Evolutionary conservation across 2,797 vertebrate genomes (phyloP), one percentile per base, ranked within the genome.

Genomic region (Intellagama lesueurii): DNA sequence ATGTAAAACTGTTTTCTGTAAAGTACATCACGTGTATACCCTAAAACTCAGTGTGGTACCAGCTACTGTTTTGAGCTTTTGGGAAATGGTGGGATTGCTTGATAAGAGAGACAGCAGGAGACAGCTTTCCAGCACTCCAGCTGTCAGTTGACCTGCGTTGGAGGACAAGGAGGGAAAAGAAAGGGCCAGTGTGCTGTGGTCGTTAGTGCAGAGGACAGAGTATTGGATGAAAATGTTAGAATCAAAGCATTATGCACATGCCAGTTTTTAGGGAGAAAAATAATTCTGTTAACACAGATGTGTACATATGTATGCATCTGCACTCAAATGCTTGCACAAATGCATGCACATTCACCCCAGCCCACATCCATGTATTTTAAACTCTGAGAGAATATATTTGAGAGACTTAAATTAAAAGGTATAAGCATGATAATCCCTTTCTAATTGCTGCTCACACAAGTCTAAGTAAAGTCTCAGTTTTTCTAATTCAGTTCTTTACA

Each of bases 321-420:
- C 40, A 49, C 28, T 47, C 16, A 69, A 28, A 60, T 75, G 6
- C 73, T 75, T 75, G 32, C 73, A 32, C 40, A 28, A 12, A 49
- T 78, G 26, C 26, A 81, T 26, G 4, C 7, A 32, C n/a, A 26
- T 66, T 16, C 81, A 49, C 40, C 40, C 3, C 40, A 40, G 40
- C 7, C n/a, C 17, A 28, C 44, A 22, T 94, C 94, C 90, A 75
- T 75, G 35, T 76, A 76, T 76, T 91, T 90, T 92, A 91, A 94
- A 32, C 66, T 68, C 89, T 76, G 73, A 92, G 92, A 83, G 92
- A 81, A 81, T 44, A 83, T 82, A 52, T 81, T 2, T 35, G 75
- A 80, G 70, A 88, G 83, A 77, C 92, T 87, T 87, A 49, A 96
- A 94, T 83, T 85, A 87, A 92, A 87, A 92, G 73, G 89, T 47